These are phyloP conservation scores for Crepidodera aurea DNA, from an alignment of 2,888 invertebrate genomes.

Conservation along the genomic window DNA sequence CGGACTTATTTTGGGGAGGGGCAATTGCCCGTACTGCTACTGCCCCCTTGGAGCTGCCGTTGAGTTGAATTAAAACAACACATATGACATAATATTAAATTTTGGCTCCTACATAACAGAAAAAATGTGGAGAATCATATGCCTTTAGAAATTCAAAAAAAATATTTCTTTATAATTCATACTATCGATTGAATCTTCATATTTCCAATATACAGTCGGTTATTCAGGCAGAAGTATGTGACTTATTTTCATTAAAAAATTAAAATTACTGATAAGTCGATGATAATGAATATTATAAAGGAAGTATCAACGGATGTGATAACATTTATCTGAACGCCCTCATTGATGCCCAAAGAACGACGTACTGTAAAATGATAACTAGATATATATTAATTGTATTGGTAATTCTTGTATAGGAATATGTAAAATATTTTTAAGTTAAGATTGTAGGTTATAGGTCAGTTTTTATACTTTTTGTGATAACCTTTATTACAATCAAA, in stretches of 20 bases:
- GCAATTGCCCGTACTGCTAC: no score
- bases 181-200: no score
- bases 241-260: slow-evolving; percentile 8
- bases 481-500: not conserved
- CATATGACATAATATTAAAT: no score
- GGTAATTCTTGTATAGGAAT: not conserved
- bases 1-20: no score
- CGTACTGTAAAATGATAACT: slow-evolving; percentile 14
- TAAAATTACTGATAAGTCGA: slow-evolving; percentile 13
- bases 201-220: no score
- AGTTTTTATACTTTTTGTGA: not conserved
- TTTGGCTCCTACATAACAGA: no score
- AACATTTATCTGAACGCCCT: slow-evolving; percentile 40
- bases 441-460: not conserved
- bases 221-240: no score
- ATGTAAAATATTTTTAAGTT: not conserved
- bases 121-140: no score
- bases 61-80: no score
- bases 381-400: not conserved
- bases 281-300: slow-evolving; percentile 26
- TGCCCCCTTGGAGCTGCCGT: no score
- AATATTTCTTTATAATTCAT: no score
- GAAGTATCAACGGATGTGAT: slow-evolving; percentile 41
- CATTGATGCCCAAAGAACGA: slow-evolving; percentile 19
- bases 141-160: no score